These are phyloP conservation scores for Formica exsecta DNA, from an alignment of 1,140 invertebrate genomes.

Conservation along the genomic window DNA sequence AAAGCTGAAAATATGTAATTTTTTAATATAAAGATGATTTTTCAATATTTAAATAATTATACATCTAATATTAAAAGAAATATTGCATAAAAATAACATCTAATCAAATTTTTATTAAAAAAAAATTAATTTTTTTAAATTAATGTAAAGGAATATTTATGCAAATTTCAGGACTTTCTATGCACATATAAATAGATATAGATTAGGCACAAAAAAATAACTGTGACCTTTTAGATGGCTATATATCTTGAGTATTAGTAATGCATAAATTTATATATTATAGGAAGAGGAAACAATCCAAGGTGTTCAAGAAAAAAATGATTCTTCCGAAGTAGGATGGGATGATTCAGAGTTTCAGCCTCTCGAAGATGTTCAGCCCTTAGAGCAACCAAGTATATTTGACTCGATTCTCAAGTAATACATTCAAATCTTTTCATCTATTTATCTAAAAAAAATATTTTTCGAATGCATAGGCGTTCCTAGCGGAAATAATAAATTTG, in stretches of 20 bases:
- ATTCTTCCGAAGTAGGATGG: constrained; percentile 89
- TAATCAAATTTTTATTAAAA: constrained; percentile 36
- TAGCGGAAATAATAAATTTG: constrained; percentile 89
- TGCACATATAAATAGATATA: neutral
- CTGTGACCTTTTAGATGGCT: neutral
- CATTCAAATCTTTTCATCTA: constrained; percentile 14
- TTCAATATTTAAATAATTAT: neutral
- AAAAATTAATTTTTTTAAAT: neutral
- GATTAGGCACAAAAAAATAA: neutral
- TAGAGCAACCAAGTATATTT: constrained; percentile 78
- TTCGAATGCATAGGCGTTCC: constrained; percentile 1
- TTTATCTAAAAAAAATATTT: neutral
- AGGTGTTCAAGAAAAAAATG: constrained; percentile 86
- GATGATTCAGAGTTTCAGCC: constrained; percentile 93
- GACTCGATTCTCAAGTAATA: neutral
- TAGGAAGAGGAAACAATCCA: constrained; percentile 86
- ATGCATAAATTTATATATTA: constrained; percentile 65
- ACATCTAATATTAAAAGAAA: neutral
- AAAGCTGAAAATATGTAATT: neutral
- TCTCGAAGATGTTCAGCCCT: constrained; percentile 88
- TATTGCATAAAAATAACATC: neutral
- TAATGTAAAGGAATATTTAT: neutral
- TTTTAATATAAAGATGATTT: neutral
- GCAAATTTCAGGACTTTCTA: neutral
- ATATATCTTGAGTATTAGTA: constrained; percentile 18